Base-by-base conservation (phyloP, 2,888 invertebrate species). In the Plebejus melissa region DNA sequence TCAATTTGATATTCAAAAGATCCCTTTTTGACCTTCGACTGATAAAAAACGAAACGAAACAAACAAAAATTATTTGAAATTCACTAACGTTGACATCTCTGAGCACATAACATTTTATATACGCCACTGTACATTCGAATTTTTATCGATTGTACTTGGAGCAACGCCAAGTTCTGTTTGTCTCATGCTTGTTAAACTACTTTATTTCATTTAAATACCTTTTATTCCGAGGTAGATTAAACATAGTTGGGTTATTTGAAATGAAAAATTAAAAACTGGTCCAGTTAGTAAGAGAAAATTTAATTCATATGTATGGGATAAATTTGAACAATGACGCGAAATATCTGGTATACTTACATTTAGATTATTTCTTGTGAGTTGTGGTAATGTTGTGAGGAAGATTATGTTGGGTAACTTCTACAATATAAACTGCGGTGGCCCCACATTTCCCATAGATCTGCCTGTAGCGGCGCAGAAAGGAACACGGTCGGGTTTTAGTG, bases 91-190 rank as follows among this genome's bases (percentile, higher is more conserved):
- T 60, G 60, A 60, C 60, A 60, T 60, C 60, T 60, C 22, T 60
- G 60, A 0, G 60, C 28, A 28, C 60, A 60, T 60, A 7, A 28
- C 22, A 60, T 11, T 60, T 28, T 60, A 60, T 60, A 11, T 22
- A 9, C 28, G 60, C 9, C 22, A 9, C 9, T 28, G 22, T 60
- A 60, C 60, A 11, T 60, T 60, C 60, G 9, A 9, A 60, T 60
- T 60, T 58, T 60, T 60, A 60, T 60, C 60, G 60, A 60, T 60
- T 60, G 60, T 60, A 11, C 60, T 60, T 60, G 60, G 60, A 60
- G 11, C 28, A 22, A 60, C 60, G 60, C 60, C 60, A 60, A 60
- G 28, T 28, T 28, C 60, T 11, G 22, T 60, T 60, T 28, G 60
- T 28, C 28, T 28, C 60, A 58, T 22, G 58, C 58, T 58, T 58